A percentile compares a stretch with the other conserved stretches of the same genome.
Evolutionary conservation across 2,113 vertebrate genomes (phyloP).

Genomic region (Ardeotis arabs): DNA sequence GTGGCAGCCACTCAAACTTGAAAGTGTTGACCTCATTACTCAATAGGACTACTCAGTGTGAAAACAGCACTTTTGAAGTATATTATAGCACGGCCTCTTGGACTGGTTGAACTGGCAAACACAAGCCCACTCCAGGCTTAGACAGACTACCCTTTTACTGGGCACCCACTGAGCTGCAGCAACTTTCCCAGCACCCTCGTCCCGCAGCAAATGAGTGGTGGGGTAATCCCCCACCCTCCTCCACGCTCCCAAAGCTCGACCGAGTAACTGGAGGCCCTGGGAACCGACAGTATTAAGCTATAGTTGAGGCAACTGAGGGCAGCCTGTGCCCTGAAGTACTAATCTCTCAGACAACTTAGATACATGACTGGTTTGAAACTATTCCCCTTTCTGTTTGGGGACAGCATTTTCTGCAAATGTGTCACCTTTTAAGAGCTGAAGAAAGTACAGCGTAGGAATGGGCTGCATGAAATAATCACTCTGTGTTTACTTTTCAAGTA

Average conservation of each 20-base stretch:
- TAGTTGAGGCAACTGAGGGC: not conserved
- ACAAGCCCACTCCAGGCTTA: not conserved
- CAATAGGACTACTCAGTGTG: not conserved
- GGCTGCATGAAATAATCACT: not conserved
- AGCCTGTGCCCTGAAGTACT: not conserved
- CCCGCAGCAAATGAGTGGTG: fast-evolving
- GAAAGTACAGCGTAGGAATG: not conserved
- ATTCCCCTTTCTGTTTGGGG: not conserved
- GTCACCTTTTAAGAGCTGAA: not conserved
- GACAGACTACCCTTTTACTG: not conserved
- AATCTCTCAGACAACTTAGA: not conserved
- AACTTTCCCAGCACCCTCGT: not conserved
- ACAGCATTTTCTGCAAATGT: not conserved
- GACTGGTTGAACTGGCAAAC: not conserved
- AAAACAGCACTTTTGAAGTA: not conserved
- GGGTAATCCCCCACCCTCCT: not conserved
- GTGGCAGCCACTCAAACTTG: not conserved
- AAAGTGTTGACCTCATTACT: not conserved
- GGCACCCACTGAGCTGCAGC: not conserved
- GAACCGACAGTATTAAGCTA: not conserved
- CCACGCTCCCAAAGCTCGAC: fast-evolving
- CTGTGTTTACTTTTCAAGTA: not conserved
- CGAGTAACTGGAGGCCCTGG: not conserved
- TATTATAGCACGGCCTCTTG: not conserved
- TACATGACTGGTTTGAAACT: not conserved